Base-by-base conservation (phyloP, 2,888 invertebrate genomes). In the Callosobruchus maculatus region DNA sequence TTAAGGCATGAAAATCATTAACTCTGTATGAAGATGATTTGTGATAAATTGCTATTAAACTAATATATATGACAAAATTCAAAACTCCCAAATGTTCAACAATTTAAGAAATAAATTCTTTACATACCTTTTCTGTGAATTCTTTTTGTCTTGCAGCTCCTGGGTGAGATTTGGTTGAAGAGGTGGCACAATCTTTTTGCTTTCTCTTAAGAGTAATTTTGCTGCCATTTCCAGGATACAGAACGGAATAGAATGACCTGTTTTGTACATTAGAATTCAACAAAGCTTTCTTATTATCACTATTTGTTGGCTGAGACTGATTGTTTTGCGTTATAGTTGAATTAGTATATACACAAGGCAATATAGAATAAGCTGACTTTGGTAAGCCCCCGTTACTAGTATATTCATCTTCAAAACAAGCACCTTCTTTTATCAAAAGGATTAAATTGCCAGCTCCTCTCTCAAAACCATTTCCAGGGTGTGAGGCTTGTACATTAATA, bases 181-280 rank as follows among this genome's bases (percentile, higher is more conserved):
- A 77, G n/a, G 71, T 72, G 70, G 74, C 76, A 74, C 74, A 74
- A 71, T 86, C 87, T 79, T 86, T 86, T 22, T 82, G 91, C 89
- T 94, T 94, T 80, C 94, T 89, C 86, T 94, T 95, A 79, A 95
- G 94, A 70, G 94, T 95, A 81, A 95, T 94, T 89, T 95, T 95
- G 86, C 94, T 94, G 72, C 94, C 94, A 78, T 92, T 90, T 20
- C 94, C 94, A 73, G 94, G 93, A 87, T 94, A 94, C 89, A 94
- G 91, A 70, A 95, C 94, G 77, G 94, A 94, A 87, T 94, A 94
- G 84, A 92, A 88, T 21, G 91, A 90, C 21, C 91, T 89, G 84
- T 90, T 91, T 68, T 82, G 80, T 49, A 80, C 80, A 77, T 80
- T 82, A 71, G 80, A 75, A 78, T 83, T 82, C 68, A 83, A 76